These are phyloP conservation scores for Onthophagus taurus DNA, from an alignment of 1,140 invertebrate genomes.

Conservation along the genomic window DNA sequence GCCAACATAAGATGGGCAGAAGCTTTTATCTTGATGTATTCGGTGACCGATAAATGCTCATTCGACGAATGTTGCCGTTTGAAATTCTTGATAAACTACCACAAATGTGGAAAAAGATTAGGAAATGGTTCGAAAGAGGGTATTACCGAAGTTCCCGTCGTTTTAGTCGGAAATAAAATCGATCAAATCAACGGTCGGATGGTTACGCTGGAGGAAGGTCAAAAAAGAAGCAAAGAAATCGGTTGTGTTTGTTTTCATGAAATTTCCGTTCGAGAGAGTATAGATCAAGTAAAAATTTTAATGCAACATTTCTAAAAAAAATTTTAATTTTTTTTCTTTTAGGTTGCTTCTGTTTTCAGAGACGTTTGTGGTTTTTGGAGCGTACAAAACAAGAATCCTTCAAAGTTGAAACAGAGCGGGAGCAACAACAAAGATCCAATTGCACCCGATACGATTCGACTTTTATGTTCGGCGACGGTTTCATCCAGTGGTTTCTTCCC, in stretches of 20 bases:
- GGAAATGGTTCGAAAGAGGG: constrained; percentile 35
- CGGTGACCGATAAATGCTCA: constrained; percentile 72
- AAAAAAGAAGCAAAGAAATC: constrained; percentile 61
- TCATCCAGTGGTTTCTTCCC: too few species aligned
- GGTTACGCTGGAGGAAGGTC: constrained; percentile 61
- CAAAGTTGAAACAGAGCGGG: too few species aligned
- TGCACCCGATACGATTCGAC: too few species aligned
- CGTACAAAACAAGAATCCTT: too few species aligned
- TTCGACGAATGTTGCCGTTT: constrained; percentile 75
- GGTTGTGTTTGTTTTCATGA: constrained; percentile 75
- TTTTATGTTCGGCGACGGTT: too few species aligned
- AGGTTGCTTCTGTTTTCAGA: too few species aligned
- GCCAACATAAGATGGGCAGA: constrained; percentile 74
- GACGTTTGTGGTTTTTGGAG: too few species aligned
- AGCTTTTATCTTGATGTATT: constrained; percentile 76
- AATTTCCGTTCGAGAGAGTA: constrained; percentile 71
- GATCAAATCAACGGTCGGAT: constrained; percentile 69
- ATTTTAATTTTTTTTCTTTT: too few species aligned
- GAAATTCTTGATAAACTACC: constrained; percentile 70
- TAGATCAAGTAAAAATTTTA: constrained; percentile 66
- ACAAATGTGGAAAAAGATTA: constrained; percentile 55
- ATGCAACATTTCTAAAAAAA: too few species aligned
- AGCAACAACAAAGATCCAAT: too few species aligned
- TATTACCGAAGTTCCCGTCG: constrained; percentile 55
- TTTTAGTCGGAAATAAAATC: constrained; percentile 72